Conservation (phyloP, 2,113 vertebrate species). For the Pheucticus melanocephalus region DNA sequence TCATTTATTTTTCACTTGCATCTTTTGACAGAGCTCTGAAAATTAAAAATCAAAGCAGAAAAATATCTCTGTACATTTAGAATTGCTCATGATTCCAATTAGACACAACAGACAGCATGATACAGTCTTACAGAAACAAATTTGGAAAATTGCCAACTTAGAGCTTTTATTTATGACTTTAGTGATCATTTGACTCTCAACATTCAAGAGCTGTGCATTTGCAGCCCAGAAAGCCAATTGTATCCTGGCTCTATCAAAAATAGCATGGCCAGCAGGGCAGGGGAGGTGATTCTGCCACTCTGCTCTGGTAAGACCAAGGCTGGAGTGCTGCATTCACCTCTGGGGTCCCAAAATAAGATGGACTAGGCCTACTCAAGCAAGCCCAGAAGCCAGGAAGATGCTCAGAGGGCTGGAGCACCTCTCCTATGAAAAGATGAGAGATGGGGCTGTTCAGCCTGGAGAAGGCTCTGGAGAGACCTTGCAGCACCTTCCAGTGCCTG, state of each 20-base stretch:
- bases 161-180: neutral
- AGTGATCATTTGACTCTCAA: neutral
- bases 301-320: neutral
- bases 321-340: neutral
- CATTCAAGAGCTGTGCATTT: neutral
- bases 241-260: neutral
- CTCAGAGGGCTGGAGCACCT: neutral
- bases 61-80: neutral
- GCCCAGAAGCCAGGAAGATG: neutral
- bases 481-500: neutral
- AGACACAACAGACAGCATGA: neutral
- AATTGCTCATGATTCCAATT: neutral
- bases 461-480: neutral
- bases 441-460: neutral
- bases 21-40: neutral
- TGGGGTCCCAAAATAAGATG: neutral
- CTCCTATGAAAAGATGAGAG: neutral
- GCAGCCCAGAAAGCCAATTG: neutral
- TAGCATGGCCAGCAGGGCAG: accelerated
- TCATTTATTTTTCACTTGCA: neutral
- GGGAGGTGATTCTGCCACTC: neutral
- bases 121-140: neutral
- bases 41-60: neutral
- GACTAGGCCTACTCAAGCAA: neutral
- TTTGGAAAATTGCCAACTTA: neutral